Percentiles rank a stretch among this genome's conserved stretches.
Evolutionary conservation across 2,888 invertebrate species (phyloP).

Genomic region (Amphipyra berbera): DNA sequence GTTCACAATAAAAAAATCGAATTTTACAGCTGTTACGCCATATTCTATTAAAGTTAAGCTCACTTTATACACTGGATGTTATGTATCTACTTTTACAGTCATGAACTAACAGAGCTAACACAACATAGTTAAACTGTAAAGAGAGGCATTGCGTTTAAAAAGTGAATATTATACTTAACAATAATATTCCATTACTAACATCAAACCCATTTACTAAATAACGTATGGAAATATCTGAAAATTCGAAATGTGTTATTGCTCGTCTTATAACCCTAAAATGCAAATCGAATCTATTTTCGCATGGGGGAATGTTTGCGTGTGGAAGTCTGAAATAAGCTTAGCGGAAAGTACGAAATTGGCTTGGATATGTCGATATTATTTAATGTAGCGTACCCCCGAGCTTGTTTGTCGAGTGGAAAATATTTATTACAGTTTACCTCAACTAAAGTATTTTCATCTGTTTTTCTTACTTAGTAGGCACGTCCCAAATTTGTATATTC

Average conservation of each 20-base stretch:
- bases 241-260: constrained; percentile 73
- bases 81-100: constrained; percentile 4
- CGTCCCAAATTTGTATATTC: constrained; percentile 36
- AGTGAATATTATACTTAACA: constrained; percentile 11
- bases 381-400: constrained; percentile 81
- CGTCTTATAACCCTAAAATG: constrained; percentile 79
- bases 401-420: constrained; percentile 84
- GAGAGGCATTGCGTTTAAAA: background rate
- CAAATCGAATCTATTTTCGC: constrained; percentile 82
- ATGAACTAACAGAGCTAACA: background rate
- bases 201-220: constrained; percentile 51
- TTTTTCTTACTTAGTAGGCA: constrained; percentile 56
- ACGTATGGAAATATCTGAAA: constrained; percentile 48
- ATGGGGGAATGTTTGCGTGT: constrained; percentile 81
- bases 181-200: constrained; percentile 24
- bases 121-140: constrained; percentile 8
- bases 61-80: constrained; percentile 27
- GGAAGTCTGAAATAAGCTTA: constrained; percentile 84
- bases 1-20: constrained; percentile 30
- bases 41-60: constrained; percentile 22
- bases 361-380: constrained; percentile 86
- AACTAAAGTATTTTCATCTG: constrained; percentile 69
- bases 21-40: constrained; percentile 40
- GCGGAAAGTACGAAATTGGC: constrained; percentile 84
- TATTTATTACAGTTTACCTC: constrained; percentile 80